Conservation (phyloP, 2,797 vertebrate genomes). For the Spea hammondii region DNA sequence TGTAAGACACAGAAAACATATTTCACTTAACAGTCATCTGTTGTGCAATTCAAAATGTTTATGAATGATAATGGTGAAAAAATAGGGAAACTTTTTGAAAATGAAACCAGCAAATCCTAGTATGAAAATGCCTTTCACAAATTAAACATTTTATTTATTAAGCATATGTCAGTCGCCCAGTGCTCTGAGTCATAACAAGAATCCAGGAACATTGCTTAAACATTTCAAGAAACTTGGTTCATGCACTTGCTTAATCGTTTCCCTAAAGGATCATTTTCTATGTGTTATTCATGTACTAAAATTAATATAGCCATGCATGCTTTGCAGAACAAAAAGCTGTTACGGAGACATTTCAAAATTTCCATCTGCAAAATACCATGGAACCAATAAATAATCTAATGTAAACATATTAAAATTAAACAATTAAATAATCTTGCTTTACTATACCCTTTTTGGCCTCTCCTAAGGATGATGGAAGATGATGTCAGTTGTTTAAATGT, state of each 20-base stretch:
- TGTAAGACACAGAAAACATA: too few relatives aligned
- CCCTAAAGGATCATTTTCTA: constrained; percentile 15
- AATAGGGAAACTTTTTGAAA: too few relatives aligned
- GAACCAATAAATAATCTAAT: too few relatives aligned
- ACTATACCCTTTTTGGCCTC: too few relatives aligned
- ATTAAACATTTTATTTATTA: constrained; percentile 4
- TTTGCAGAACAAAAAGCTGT: neutral
- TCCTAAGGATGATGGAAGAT: too few relatives aligned
- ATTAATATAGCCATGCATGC: neutral
- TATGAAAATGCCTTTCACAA: neutral
- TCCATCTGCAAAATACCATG: too few relatives aligned
- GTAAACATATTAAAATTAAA: too few relatives aligned
- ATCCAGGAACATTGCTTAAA: neutral
- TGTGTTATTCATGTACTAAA: constrained; percentile 13
- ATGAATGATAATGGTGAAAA: too few relatives aligned
- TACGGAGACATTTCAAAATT: constrained; percentile 1
- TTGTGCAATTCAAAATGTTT: too few relatives aligned
- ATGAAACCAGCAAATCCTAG: neutral
- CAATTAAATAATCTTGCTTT: too few relatives aligned
- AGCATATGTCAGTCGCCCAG: constrained; percentile 7
- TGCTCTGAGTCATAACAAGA: constrained; percentile 2
- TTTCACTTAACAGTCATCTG: too few relatives aligned
- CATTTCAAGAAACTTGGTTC: constrained; percentile 24
- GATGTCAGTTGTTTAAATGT: constrained; percentile 68
- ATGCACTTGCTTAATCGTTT: constrained; percentile 31